Conservation (phyloP, 2,888 invertebrate species). For the Aleiodes testaceus region DNA sequence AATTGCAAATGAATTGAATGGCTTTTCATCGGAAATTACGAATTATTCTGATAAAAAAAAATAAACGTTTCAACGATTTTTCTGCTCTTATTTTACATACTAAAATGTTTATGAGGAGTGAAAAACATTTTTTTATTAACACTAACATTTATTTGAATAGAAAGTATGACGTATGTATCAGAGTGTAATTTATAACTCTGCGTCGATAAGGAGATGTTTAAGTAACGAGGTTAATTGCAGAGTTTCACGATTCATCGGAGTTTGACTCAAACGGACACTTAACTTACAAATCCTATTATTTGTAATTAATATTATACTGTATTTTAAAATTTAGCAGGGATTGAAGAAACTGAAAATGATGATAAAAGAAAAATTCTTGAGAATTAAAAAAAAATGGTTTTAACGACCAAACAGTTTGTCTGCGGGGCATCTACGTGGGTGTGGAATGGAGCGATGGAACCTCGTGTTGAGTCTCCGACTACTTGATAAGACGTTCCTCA, state of each 20-base stretch:
- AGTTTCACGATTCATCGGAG: conserved; percentile 44
- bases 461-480: conserved; percentile 43
- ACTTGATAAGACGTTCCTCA: conserved; percentile 53
- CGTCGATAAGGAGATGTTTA: conserved; percentile 42
- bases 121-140: conserved; percentile 11
- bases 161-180: conserved; percentile 44
- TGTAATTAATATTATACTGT: conserved; percentile 29
- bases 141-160: conserved; percentile 41
- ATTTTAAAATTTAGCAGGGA: neutral
- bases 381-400: conserved; percentile 26
- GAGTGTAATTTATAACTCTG: conserved; percentile 42
- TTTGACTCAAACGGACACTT: conserved; percentile 35
- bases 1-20: too few species aligned
- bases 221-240: conserved; percentile 45
- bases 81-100: neutral
- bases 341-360: conserved; percentile 29
- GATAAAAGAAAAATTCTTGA: conserved; percentile 23
- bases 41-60: too few species aligned
- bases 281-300: conserved; percentile 19
- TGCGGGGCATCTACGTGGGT: conserved; percentile 36
- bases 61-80: neutral
- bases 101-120: conserved; percentile 18
- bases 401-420: conserved; percentile 40
- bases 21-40: too few species aligned
- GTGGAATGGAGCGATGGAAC: conserved; percentile 27